Evolutionary conservation across 2,888 invertebrate species (phyloP).

Genomic region (Andrena dorsata): DNA sequence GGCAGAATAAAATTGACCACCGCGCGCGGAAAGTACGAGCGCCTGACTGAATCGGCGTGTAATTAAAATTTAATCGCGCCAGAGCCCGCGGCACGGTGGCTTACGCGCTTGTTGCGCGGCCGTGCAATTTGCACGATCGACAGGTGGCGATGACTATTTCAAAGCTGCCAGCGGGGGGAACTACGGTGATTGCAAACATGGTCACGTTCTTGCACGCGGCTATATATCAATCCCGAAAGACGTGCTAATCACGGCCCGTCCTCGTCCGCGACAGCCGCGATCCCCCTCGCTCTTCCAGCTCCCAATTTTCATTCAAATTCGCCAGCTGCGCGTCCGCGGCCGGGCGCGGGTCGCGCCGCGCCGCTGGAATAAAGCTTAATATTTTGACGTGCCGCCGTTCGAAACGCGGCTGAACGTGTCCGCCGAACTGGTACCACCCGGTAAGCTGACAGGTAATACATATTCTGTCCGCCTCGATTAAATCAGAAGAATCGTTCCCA

Average conservation of each 20-base stretch:
- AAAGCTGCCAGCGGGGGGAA: slow-evolving; percentile 34
- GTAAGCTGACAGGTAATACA: slow-evolving; percentile 54
- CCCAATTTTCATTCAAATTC: slow-evolving; percentile 67
- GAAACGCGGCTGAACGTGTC: slow-evolving; percentile 40
- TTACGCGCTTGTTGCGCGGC: slow-evolving; percentile 60
- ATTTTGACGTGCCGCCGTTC: slow-evolving; percentile 54
- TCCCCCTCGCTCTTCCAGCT: slow-evolving; percentile 53
- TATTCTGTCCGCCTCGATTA: slow-evolving; percentile 50
- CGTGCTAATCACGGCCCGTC: slow-evolving; percentile 70
- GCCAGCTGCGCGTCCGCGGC: slow-evolving; percentile 56
- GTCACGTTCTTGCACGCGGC: slow-evolving; percentile 65
- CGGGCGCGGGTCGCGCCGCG: slow-evolving; percentile 13
- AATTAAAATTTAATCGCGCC: slow-evolving; percentile 58
- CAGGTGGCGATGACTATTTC: slow-evolving; percentile 73
- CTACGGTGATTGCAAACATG: slow-evolving; percentile 64
- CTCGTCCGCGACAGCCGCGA: slow-evolving; percentile 62
- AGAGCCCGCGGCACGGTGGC: background rate
- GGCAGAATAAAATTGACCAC: slow-evolving; percentile 17
- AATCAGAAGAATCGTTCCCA: slow-evolving; percentile 42
- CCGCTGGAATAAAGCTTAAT: slow-evolving; percentile 57
- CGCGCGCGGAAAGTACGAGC: slow-evolving; percentile 30
- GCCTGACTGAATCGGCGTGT: slow-evolving; percentile 28
- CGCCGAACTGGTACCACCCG: slow-evolving; percentile 2
- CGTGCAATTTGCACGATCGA: slow-evolving; percentile 67
- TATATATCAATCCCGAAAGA: slow-evolving; percentile 71